Evolutionary conservation across 2,113 vertebrate genomes (phyloP), one percentile per base, ranked within the genome.

Genomic region (Anguilla rostrata): DNA sequence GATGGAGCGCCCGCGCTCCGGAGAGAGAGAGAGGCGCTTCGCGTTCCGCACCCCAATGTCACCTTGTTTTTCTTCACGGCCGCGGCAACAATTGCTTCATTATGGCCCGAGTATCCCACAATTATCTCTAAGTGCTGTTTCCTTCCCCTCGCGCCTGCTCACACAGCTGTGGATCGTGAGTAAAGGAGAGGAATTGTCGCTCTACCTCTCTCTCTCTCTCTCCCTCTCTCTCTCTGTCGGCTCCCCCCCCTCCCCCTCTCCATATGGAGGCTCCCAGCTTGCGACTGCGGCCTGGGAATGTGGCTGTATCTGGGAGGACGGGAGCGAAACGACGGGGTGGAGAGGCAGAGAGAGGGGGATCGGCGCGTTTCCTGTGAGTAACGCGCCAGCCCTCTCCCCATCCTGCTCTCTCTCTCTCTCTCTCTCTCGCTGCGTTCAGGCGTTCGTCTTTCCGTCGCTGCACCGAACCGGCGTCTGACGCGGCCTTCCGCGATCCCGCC

Each of bases 71-170:
- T 90, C 81, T 87, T 87, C 88, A 85, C 1, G 40, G 80, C 87
- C 71, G 57, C 60, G 46, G 84, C 83, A 89, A 92, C 92, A 93
- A 94, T 93, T 84, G 91, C 60, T 92, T 93, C 92, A 92, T 92
- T 93, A 92, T 93, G 92, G 11, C 92, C 89, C 82, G 83, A 88
- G 86, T 91, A 91, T 94, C 93, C 91, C 93, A 94, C 92, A 92
- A 94, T 95, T 93, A 95, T 89, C 91, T 90, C 80, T 49, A 86
- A 92, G 89, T 88, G 85, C 85, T 85, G 85, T 90, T 94, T 94
- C 94, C 93, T 93, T 87, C 86, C 88, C 87, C 84, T 83, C 39
- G 87, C 53, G 86, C 40, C 18, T 82, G 87, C 81, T 85, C 88
- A 87, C 46, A 78, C 91, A 91, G 89, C 87, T 86, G 82, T 87